phyloP scores from a whole-genome alignment of 2,888 invertebrate species.

The Macaria liturata region DNA sequence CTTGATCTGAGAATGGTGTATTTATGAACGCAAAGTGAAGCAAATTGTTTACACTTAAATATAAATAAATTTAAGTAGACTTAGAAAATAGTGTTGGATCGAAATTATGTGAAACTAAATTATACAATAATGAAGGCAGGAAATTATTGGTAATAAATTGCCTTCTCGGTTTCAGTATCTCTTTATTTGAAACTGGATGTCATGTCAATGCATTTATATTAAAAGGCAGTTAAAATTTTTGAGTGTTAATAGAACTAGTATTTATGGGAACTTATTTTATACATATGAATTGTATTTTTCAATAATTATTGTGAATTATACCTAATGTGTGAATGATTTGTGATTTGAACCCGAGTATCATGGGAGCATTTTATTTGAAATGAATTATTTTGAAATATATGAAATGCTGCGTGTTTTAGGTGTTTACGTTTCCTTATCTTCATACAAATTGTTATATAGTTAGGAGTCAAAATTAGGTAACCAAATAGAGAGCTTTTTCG shows the following conservation, averaged over 20 bases:
- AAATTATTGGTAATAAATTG: no score
- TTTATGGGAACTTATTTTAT: background rate
- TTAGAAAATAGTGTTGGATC: no score
- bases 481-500: background rate
- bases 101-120: no score
- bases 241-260: background rate
- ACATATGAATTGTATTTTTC: background rate
- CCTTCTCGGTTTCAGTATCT: no score
- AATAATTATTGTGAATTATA: background rate
- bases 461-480: no score
- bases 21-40: conserved; percentile 34
- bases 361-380: conserved; percentile 7
- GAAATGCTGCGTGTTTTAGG: no score
- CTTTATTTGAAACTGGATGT: no score
- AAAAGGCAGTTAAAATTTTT: background rate
- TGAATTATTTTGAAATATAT: no score
- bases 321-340: conserved; percentile 12
- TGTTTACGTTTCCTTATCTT: background rate
- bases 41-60: conserved; percentile 15
- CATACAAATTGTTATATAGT: no score
- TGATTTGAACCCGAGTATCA: conserved; percentile 7
- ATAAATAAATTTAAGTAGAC: no score
- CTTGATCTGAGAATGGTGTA: background rate
- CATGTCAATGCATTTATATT: background rate
- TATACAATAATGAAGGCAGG: no score